Conservation (phyloP, 2,888 invertebrate genomes). For the Caenorhabditis sp. region DNA sequence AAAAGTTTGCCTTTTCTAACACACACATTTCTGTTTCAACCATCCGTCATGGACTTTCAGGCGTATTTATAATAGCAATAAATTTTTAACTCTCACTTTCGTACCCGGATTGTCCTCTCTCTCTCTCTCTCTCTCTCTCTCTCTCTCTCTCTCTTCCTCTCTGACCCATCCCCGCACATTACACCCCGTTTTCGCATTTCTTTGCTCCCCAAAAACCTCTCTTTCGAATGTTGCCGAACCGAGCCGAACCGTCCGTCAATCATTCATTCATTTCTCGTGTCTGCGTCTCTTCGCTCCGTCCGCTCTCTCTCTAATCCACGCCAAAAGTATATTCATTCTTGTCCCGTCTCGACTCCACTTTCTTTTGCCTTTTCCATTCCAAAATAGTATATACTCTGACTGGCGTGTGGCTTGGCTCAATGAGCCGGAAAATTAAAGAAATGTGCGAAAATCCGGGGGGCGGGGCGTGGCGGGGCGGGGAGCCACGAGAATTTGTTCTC, state of each 20-base stretch:
- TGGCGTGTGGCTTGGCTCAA: slow-evolving; percentile 18
- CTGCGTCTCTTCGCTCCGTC: slow-evolving; percentile 30
- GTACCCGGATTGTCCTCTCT: background rate
- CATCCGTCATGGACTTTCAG: too few relatives aligned
- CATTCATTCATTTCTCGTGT: slow-evolving; percentile 43
- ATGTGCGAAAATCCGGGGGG: slow-evolving; percentile 23
- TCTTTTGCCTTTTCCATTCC: slow-evolving; percentile 8
- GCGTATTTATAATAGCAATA: too few relatives aligned
- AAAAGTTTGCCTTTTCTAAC: too few relatives aligned
- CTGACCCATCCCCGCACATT: slow-evolving; percentile 14
- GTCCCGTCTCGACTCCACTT: slow-evolving; percentile 4
- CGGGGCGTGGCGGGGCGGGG: background rate
- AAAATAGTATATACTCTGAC: too few relatives aligned
- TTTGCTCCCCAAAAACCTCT: too few relatives aligned
- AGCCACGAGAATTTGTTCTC: slow-evolving; percentile 6
- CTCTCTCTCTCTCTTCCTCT: slow-evolving; percentile 9
- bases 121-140: slow-evolving; percentile 17
- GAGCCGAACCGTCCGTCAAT: slow-evolving; percentile 46
- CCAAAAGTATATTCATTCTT: background rate
- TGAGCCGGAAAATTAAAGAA: slow-evolving; percentile 40
- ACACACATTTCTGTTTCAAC: too few relatives aligned
- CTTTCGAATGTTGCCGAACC: slow-evolving; percentile 26
- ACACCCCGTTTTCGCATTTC: slow-evolving; percentile 8
- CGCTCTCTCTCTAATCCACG: slow-evolving; percentile 31
- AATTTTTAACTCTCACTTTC: too few relatives aligned